A percentile compares a stretch with the other conserved stretches of the same genome.
phyloP scores from a whole-genome alignment of 2,113 vertebrate genomes.

The Pseudonaja textilis region DNA sequence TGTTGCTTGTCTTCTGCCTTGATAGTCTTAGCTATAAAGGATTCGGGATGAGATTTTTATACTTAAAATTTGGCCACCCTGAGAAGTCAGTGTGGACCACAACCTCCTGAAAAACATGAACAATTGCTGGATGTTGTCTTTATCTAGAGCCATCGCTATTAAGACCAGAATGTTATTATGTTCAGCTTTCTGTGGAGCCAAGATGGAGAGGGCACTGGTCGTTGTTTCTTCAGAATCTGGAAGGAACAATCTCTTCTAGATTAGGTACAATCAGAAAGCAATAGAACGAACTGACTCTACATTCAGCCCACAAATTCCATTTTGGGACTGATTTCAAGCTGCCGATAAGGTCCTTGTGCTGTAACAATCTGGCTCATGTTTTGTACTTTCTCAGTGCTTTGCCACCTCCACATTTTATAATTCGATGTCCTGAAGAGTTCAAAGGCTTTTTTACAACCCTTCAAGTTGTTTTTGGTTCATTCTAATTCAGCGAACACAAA shows the following conservation, averaged over 20 bases:
- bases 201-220: not conserved
- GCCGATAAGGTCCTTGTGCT: not conserved
- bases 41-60: not conserved
- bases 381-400: not conserved
- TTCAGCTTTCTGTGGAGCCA: not conserved
- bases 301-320: not conserved
- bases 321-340: not conserved
- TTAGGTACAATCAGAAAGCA: not conserved
- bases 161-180: not conserved
- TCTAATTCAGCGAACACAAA: not conserved
- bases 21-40: not conserved
- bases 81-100: not conserved
- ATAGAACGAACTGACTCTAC: not conserved
- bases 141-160: not conserved
- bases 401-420: not conserved
- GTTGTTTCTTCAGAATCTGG: not conserved
- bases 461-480: not conserved
- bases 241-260: not conserved
- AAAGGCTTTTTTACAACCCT: not conserved
- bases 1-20: not conserved
- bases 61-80: not conserved
- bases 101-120: not conserved
- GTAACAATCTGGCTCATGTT: not conserved
- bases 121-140: not conserved
- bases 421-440: not conserved